Conservation (phyloP, 1,140 invertebrate genomes). For the Drosophila simulans region DNA sequence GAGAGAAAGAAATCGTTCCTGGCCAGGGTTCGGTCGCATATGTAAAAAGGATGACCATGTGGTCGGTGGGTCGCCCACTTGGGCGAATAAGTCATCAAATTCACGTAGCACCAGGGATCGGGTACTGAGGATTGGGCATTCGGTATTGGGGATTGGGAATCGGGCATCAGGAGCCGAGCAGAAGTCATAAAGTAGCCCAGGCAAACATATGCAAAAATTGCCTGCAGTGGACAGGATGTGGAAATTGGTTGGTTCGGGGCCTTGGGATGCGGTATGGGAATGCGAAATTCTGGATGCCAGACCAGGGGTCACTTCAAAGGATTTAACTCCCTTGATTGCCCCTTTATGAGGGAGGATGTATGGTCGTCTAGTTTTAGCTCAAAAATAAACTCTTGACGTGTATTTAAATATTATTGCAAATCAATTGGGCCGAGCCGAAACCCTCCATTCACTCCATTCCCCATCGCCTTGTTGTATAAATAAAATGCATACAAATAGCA, state of each 20-base stretch:
- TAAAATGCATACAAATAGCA: constrained; percentile 83
- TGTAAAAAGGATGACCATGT: constrained; percentile 68
- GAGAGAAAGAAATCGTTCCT: constrained; percentile 42
- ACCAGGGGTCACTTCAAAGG: constrained; percentile 58
- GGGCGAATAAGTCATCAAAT: constrained; percentile 81
- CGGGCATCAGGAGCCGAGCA: constrained; percentile 31
- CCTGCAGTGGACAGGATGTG: constrained; percentile 39
- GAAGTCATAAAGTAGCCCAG: constrained; percentile 60
- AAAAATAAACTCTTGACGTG: constrained; percentile 64
- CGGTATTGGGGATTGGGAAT: constrained; percentile 8
- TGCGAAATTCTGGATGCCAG: background rate
- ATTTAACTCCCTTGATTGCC: constrained; percentile 64
- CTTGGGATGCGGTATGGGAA: background rate
- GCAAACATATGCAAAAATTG: constrained; percentile 80
- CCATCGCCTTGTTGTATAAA: constrained; percentile 42
- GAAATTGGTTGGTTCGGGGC: constrained; percentile 31
- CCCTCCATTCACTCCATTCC: background rate
- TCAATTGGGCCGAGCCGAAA: constrained; percentile 56
- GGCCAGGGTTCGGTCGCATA: constrained; percentile 42
- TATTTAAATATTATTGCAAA: constrained; percentile 84
- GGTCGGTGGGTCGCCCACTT: constrained; percentile 61
- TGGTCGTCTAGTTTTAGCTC: constrained; percentile 8
- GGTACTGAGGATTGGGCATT: background rate
- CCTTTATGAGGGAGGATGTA: constrained; percentile 49
- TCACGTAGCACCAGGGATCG: constrained; percentile 59